A percentile compares a stretch with the other conserved stretches of the same genome.
These are phyloP conservation scores for Brachionus plicatilis DNA, from an alignment of 1,140 invertebrate species.

Conservation along the genomic window DNA sequence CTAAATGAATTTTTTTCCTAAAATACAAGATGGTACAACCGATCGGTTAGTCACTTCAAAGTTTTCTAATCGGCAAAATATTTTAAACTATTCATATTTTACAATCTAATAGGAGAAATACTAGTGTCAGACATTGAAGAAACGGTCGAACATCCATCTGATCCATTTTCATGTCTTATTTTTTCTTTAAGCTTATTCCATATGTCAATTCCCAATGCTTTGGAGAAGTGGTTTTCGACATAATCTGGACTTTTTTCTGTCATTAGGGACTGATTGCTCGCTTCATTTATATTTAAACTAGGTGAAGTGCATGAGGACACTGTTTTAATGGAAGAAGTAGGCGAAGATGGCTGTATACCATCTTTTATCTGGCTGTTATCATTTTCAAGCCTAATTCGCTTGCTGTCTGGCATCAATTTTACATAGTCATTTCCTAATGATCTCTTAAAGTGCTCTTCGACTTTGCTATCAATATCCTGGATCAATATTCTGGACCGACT, in stretches of 20 bases:
- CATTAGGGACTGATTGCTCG: background rate
- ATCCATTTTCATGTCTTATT: constrained; percentile 1
- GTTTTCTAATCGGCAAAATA: too few species aligned
- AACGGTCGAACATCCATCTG: background rate
- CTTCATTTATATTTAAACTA: background rate
- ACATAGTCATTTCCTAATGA: constrained; percentile 23
- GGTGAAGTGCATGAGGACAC: background rate
- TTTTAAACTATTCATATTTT: background rate
- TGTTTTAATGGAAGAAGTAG: background rate
- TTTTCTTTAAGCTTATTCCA: constrained; percentile 30
- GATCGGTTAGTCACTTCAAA: background rate
- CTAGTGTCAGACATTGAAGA: background rate
- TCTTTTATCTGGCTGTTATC: background rate
- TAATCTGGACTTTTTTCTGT: background rate
- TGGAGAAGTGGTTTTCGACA: constrained; percentile 2
- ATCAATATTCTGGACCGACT: background rate
- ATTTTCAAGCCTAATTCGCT: background rate
- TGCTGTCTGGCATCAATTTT: background rate
- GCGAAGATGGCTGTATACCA: background rate
- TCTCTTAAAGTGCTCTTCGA: constrained; percentile 19
- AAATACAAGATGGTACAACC: background rate
- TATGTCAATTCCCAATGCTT: constrained; percentile 19
- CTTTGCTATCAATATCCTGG: background rate
- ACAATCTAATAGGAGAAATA: constrained; percentile 13
- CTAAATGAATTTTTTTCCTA: background rate